Conservation (phyloP, 2,797 vertebrate species). For the Sebastes vulpes region DNA sequence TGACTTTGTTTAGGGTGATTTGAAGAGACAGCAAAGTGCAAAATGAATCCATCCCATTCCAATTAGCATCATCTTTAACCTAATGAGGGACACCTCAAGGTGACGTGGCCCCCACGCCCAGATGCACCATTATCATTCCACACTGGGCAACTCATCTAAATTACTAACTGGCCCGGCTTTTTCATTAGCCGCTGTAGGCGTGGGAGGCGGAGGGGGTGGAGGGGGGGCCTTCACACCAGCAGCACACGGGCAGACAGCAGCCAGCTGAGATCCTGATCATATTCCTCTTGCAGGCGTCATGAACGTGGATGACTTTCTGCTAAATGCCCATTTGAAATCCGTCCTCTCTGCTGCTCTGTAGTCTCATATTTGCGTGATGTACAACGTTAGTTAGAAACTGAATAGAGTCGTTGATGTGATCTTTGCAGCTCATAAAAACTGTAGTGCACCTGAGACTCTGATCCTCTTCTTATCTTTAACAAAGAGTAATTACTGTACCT, state of each 20-base stretch:
- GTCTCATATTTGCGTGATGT: constrained; percentile 23
- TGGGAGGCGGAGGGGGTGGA: constrained; percentile 35
- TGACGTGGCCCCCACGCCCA: constrained; percentile 89
- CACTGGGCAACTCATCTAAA: constrained; percentile 77
- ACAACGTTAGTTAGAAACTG: constrained; percentile 6
- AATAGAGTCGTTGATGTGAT: constrained; percentile 23
- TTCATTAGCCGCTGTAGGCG: constrained; percentile 88
- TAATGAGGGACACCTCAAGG: constrained; percentile 96
- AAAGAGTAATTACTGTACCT: constrained; percentile 49
- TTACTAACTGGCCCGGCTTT: constrained; percentile 84
- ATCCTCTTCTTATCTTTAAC: constrained; percentile 28
- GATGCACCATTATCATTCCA: constrained; percentile 91
- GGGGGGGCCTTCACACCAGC: constrained; percentile 1
- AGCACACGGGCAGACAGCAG: constrained; percentile 12
- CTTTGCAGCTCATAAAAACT: constrained; percentile 19
- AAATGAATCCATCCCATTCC: constrained; percentile 97
- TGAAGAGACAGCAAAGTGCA: constrained; percentile 94
- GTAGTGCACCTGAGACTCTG: constrained; percentile 2
- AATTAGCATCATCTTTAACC: constrained; percentile 99
- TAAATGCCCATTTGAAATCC: constrained; percentile 30
- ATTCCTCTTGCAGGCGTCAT: constrained; percentile 20
- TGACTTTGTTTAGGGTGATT: constrained; percentile 97
- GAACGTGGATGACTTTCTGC: constrained; percentile 25
- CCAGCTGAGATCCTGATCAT: constrained; percentile 33
- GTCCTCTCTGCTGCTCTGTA: constrained; percentile 11